A percentile compares a stretch with the other conserved stretches of the same genome.
Conservation (phyloP, 2,113 vertebrate species). For the Gyps fulvus region DNA sequence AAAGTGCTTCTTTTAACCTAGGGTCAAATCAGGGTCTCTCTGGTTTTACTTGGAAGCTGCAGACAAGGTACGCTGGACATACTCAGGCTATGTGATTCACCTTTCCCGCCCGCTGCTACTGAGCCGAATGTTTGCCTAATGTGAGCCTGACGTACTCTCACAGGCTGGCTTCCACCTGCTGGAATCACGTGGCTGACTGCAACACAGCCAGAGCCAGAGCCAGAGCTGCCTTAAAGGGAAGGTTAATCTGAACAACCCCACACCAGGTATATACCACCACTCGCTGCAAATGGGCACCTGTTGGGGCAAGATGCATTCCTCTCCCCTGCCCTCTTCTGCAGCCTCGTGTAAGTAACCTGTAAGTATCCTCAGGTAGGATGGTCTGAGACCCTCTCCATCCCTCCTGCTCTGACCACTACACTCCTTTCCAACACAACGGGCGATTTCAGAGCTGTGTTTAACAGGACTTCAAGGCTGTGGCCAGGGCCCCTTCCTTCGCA, state of each 20-base stretch:
- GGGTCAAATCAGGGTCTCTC: neutral
- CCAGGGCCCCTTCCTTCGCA: slow-evolving; percentile 49
- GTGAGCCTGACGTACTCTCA: neutral
- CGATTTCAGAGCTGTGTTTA: neutral
- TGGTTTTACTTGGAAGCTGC: neutral
- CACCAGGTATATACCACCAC: no score
- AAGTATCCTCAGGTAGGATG: neutral
- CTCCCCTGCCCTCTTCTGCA: neutral
- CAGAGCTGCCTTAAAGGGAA: neutral
- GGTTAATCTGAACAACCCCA: neutral
- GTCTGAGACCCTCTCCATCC: neutral
- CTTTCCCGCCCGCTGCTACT: neutral
- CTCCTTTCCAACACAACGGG: neutral
- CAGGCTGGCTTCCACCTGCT: neutral
- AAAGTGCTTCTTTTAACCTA: neutral
- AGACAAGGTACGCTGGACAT: neutral
- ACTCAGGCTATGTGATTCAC: no score
- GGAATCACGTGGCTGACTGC: neutral
- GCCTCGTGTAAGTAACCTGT: neutral
- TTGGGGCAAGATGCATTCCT: neutral
- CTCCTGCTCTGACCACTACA: neutral
- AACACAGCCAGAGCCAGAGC: neutral
- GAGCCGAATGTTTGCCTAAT: neutral
- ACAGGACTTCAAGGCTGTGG: neutral
- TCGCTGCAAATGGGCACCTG: neutral